A percentile compares a stretch with the other conserved stretches of the same genome.
These are phyloP conservation scores for Sitta carolinensis DNA, from an alignment of 2,797 vertebrate genomes.

Conservation along the genomic window DNA sequence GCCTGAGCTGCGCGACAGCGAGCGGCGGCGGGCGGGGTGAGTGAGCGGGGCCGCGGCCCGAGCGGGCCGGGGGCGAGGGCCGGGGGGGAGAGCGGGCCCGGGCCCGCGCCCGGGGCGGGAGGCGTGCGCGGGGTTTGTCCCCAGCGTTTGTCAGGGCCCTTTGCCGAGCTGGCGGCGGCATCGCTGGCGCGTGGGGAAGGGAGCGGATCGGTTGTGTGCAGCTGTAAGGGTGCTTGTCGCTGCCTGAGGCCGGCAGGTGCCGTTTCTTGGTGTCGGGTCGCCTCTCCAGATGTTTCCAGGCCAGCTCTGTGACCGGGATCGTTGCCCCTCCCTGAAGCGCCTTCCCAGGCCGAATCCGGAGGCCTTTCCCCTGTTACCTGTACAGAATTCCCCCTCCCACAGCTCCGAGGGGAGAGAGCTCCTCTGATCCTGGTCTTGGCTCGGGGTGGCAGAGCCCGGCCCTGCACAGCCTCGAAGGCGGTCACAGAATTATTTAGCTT, in stretches of 20 bases:
- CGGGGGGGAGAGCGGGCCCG: too few relatives aligned
- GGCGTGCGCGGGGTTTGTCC: not conserved
- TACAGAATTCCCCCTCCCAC: fast-evolving
- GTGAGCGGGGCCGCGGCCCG: not conserved
- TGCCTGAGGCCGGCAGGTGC: not conserved
- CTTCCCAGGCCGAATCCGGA: fast-evolving
- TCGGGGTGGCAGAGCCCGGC: not conserved
- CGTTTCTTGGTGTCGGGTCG: too few relatives aligned
- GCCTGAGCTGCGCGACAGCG: not conserved
- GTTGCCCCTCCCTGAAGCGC: fast-evolving
- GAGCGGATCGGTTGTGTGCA: not conserved
- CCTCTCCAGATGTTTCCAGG: not conserved
- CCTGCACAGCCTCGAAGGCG: not conserved
- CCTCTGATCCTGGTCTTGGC: too few relatives aligned
- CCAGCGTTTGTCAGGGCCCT: not conserved
- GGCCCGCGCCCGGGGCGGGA: too few relatives aligned
- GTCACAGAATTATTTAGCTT: not conserved
- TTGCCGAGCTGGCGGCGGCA: not conserved
- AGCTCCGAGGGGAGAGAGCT: too few relatives aligned
- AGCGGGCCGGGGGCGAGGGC: not conserved
- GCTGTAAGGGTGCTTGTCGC: not conserved
- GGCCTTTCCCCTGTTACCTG: not conserved
- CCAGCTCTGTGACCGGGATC: fast-evolving
- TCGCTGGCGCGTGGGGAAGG: too few relatives aligned
- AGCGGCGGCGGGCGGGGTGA: not conserved